phyloP scores from a whole-genome alignment of 2,888 invertebrate genomes.

The Tetragonisca angustula region DNA sequence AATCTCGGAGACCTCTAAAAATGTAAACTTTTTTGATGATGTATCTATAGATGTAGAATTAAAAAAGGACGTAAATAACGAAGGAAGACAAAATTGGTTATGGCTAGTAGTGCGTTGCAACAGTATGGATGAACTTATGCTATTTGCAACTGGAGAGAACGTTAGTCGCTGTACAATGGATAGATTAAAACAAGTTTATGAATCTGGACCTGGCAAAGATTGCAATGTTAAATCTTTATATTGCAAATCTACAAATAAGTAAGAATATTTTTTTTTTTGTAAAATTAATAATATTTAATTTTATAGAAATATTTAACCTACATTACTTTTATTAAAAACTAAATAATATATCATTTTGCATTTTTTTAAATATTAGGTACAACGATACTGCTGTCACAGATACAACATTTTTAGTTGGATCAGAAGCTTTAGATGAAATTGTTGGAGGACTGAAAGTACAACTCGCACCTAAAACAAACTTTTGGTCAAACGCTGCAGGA shows the following conservation, averaged over 20 bases:
- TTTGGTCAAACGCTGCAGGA: constrained; percentile 81
- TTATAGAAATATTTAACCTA: background rate
- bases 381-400: constrained; percentile 73
- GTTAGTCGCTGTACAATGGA: constrained; percentile 78
- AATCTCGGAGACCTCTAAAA: constrained; percentile 42
- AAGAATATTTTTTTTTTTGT: constrained; percentile 54
- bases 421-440: constrained; percentile 81
- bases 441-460: constrained; percentile 80
- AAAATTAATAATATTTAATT: background rate
- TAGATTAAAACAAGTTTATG: constrained; percentile 78
- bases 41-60: constrained; percentile 38
- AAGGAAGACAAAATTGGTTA: constrained; percentile 76
- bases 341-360: background rate
- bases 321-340: background rate
- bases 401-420: constrained; percentile 80
- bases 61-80: constrained; percentile 48
- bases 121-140: constrained; percentile 80
- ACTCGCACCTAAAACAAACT: constrained; percentile 82
- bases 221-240: constrained; percentile 83
- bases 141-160: constrained; percentile 81
- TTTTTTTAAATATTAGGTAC: constrained; percentile 64
- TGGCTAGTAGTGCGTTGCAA: constrained; percentile 80
- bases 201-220: constrained; percentile 79
- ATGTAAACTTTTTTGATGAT: constrained; percentile 52
- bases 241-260: constrained; percentile 81